Base-by-base conservation (phyloP, 2,888 invertebrate species). In the Sinohyriopsis cumingii region DNA sequence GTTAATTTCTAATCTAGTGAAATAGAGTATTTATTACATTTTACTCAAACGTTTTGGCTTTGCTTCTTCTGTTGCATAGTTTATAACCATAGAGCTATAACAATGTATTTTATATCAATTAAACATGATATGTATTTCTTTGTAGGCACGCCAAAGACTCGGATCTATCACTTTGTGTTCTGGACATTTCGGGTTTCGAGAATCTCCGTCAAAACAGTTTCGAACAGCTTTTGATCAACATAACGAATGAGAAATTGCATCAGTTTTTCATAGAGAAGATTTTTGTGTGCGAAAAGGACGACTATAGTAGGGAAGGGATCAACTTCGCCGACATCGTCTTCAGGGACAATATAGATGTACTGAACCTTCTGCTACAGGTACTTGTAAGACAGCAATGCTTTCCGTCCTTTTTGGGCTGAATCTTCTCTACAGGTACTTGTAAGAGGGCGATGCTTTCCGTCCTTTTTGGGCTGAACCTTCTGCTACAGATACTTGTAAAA, bases 141-240 rank as follows among this genome's bases (percentile, higher is more conserved):
- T 59, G 55, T 20, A 22, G 33, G 24, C 45, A 45, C 55, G 60
- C 45, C 45, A 45, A 45, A 15, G 45, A 45, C 45, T 45, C 55
- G 6, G 62, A 64, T 57, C 57, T 64, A n/a, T 55, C 72, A 33
- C 75, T 82, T 15, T 71, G 79, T 20, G 68, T 83, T 18, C 67
- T 83, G n/a, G 83, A 83, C 59, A 82, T 83, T 19, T 79, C 79
- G 15, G 83, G 83, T 15, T 83, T 83, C 72, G 83, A 83, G 68
- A 82, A 79, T 33, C 65, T 82, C 9, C 53, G 24, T 20, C 61
- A 68, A 33, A 83, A 83, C 69, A 76, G 80, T 12, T 81, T 81
- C 62, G 83, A 83, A 62, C 83, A 83, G 69, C 69, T 83, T 20
- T 63, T 83, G 25, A 83, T 83, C 64, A 83, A 83, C 68, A 71